Base-by-base conservation (phyloP, 2,888 invertebrate genomes). In the Limulus polyphemus region DNA sequence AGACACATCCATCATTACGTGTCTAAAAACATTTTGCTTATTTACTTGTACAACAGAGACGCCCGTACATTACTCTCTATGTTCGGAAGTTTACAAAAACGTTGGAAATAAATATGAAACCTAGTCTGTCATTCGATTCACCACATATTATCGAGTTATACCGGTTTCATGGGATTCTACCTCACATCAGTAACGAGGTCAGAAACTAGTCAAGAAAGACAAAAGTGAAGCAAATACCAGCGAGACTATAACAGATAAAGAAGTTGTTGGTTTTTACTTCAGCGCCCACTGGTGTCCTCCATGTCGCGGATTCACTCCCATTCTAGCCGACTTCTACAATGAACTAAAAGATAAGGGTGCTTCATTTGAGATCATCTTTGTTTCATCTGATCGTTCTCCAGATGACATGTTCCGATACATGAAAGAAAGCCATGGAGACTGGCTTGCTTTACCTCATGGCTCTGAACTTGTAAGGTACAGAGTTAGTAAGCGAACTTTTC, bases 281-380 rank as follows among this genome's bases (percentile, higher is more conserved):
- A 79, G 79, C 3, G 79, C 79, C 17, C 78, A 78, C 69, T 80
- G 80, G 80, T 80, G 80, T 70, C 79, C 79, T 12, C 80, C 80
- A 2, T 80, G 80, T 67, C 71, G 77, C 47, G 70, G 69, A 32
- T 81, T 81, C 70, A 79, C 79, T 0, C 79, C 79, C 3, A 65
- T 74, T 32, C 71, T 78, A 46, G 72, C 69, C 16, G 74, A 77
- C 49, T 79, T 77, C 68, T 79, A 81, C 71, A 73, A 74, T 56
- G 73, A 75, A 51, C 70, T 70, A 3, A 65, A 68, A 10, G 68
- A 68, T 46, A 64, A 68, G 12, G 73, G 70, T 11, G 70, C 72
- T 14, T 71, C 72, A 3, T 72, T 81, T 63, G 79, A 81, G 70
- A 73, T 80, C 16, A 73, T 81, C 12, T 80, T 80, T 68, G 74